These are phyloP conservation scores for Magallana gigas DNA, from an alignment of 1,140 invertebrate species.

Conservation along the genomic window DNA sequence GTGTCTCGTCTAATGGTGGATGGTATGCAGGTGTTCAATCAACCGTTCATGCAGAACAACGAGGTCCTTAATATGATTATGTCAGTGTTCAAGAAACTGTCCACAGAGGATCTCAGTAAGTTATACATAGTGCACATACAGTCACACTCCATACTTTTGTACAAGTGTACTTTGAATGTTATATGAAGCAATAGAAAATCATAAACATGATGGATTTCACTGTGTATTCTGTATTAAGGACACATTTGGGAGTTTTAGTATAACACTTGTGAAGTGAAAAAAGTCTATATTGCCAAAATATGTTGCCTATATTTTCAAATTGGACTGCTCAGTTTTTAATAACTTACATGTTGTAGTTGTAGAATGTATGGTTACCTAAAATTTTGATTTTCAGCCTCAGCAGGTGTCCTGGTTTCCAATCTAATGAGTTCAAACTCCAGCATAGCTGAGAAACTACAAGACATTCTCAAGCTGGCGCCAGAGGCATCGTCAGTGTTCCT, in stretches of 20 bases:
- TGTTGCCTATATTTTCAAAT: too few species aligned
- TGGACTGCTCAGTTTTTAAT: too few species aligned
- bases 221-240: too few species aligned
- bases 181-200: too few species aligned
- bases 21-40: not conserved
- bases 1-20: constrained; percentile 14
- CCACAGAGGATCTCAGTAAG: constrained; percentile 12
- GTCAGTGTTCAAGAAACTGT: constrained; percentile 11
- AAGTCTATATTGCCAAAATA: too few species aligned
- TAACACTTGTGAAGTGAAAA: too few species aligned
- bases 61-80: constrained; percentile 6
- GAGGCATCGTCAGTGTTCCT: not conserved
- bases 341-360: too few species aligned
- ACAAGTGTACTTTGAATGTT: too few species aligned
- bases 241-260: too few species aligned
- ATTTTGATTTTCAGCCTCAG: constrained; percentile 2
- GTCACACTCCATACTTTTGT: too few species aligned
- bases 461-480: constrained; percentile 23
- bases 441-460: constrained; percentile 37
- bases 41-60: constrained; percentile 11
- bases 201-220: too few species aligned
- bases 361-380: too few species aligned
- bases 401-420: constrained; percentile 2
- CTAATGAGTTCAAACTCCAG: not conserved
- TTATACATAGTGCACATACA: not conserved